phyloP scores from a whole-genome alignment of 2,797 vertebrate genomes.

The Tragopan temminckii region DNA sequence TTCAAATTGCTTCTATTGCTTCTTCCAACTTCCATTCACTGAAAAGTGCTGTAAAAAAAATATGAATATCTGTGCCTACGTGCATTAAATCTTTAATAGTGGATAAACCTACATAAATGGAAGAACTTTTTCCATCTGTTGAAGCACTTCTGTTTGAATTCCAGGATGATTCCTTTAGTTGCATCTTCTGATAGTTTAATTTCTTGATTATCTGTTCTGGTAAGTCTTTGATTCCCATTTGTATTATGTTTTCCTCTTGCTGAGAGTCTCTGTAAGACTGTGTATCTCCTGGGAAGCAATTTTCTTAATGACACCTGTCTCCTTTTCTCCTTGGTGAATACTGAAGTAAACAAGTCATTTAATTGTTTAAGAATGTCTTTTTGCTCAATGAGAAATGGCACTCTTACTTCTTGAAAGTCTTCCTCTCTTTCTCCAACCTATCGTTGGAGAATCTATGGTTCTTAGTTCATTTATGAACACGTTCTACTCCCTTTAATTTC shows the following conservation, averaged over 20 bases:
- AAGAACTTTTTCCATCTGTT: constrained; percentile 4
- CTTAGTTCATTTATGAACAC: neutral
- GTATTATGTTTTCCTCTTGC: constrained; percentile 10
- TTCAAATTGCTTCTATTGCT: constrained; percentile 20
- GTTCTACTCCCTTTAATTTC: neutral
- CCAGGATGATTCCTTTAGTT: neutral
- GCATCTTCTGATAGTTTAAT: neutral
- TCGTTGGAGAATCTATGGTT: neutral
- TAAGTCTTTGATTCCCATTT: constrained; percentile 45
- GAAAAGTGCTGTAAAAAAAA: neutral
- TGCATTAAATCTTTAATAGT: constrained; percentile 13
- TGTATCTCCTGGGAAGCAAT: constrained; percentile 35
- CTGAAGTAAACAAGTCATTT: constrained; percentile 66
- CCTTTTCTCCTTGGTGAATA: constrained; percentile 51
- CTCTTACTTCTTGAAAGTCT: neutral
- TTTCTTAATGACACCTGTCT: constrained; percentile 63
- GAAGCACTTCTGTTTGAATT: constrained; percentile 26
- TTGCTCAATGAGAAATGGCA: neutral
- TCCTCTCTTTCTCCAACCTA: neutral
- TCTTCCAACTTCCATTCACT: neutral
- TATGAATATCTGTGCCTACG: neutral
- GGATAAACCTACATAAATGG: neutral
- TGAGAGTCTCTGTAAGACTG: neutral
- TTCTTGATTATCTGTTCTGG: constrained; percentile 49
- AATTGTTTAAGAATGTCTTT: constrained; percentile 8